Conservation (phyloP, 2,888 invertebrate genomes). For the Andrena minutula region DNA sequence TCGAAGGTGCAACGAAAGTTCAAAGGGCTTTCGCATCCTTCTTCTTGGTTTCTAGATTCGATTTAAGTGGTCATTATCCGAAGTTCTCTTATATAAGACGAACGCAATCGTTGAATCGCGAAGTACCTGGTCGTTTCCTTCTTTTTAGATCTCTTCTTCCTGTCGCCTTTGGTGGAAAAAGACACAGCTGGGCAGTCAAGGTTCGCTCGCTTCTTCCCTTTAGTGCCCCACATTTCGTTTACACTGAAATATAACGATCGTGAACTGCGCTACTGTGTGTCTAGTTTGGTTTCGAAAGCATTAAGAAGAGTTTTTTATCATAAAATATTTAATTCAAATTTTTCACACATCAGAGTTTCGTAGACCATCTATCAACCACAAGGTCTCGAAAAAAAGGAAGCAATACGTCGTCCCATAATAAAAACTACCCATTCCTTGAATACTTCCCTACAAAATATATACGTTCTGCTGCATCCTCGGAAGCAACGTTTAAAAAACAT, state of each 20-base stretch:
- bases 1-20: constrained; percentile 51
- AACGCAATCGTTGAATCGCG: not conserved
- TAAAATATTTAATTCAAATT: not conserved
- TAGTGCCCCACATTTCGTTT: constrained; percentile 3
- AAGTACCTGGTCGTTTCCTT: not conserved
- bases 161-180: not conserved
- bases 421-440: not conserved
- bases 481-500: not conserved
- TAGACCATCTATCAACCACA: not conserved
- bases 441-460: not conserved
- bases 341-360: not conserved
- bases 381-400: not conserved
- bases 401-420: not conserved
- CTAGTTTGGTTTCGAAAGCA: not conserved
- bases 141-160: constrained; percentile 1
- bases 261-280: not conserved
- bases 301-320: not conserved
- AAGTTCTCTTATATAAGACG: not conserved
- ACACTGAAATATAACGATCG: constrained; percentile 10
- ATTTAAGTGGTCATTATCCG: not conserved
- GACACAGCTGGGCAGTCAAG: not conserved
- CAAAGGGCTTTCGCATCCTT: not conserved
- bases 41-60: not conserved
- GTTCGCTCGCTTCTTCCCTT: not conserved
- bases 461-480: not conserved